Conservation (phyloP, 2,888 invertebrate genomes). For the Pristionchus mayeri region DNA sequence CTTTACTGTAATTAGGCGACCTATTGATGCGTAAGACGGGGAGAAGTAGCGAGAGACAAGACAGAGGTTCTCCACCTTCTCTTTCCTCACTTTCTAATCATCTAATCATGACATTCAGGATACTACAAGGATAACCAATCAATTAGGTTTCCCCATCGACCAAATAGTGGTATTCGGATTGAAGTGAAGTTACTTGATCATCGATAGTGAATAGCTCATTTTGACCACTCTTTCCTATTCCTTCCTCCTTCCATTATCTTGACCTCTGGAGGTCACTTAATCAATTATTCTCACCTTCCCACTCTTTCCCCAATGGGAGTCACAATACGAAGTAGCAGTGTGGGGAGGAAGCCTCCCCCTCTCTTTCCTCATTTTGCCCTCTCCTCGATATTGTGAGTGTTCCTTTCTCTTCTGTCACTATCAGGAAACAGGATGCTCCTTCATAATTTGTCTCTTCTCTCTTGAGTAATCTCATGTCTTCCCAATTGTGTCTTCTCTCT, state of each 20-base stretch:
- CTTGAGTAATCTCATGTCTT: not conserved
- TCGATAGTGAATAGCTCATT: too few relatives aligned
- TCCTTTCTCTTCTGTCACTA: not conserved
- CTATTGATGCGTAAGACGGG: not conserved
- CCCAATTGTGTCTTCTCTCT: not conserved
- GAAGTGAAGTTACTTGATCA: too few relatives aligned
- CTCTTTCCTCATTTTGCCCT: too few relatives aligned
- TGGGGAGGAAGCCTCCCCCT: not conserved
- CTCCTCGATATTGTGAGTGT: not conserved
- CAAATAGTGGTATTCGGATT: too few relatives aligned
- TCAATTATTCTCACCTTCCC: not conserved
- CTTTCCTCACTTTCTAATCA: not conserved
- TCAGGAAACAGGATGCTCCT: not conserved
- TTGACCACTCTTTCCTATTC: not conserved
- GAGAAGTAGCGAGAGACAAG: not conserved
- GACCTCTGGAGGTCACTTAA: not conserved
- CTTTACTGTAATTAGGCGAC: constrained; percentile 13
- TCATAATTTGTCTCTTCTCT: not conserved
- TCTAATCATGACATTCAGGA: not conserved
- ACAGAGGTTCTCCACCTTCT: too few relatives aligned
- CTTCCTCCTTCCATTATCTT: not conserved
- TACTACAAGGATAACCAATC: too few relatives aligned
- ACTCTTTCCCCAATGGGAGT: not conserved
- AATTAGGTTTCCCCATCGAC: too few relatives aligned
- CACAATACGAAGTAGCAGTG: not conserved